Evolutionary conservation across 2,797 vertebrate genomes (phyloP).

Genomic region (Passerculus sandwichensis): DNA sequence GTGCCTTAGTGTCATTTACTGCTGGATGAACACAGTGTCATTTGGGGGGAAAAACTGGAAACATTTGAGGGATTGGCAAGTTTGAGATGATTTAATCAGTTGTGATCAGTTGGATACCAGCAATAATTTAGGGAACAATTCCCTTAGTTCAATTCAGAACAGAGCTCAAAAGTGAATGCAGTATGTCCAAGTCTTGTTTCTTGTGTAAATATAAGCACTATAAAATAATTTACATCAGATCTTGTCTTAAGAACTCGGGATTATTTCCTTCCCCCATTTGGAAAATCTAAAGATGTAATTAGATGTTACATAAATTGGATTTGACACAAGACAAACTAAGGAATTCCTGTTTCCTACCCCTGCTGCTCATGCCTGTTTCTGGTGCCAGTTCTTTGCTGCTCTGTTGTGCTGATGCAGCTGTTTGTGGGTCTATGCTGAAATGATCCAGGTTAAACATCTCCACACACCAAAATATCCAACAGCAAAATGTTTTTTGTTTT

Average conservation of each 20-base stretch:
- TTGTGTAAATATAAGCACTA: not conserved
- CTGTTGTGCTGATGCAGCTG: not conserved
- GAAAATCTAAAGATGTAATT: not conserved
- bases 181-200: not conserved
- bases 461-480: not conserved
- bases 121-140: not conserved
- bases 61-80: not conserved
- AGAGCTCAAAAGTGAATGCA: not conserved
- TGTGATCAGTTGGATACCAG: not conserved
- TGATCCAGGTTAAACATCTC: not conserved
- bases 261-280: not conserved
- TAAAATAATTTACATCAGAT: not conserved
- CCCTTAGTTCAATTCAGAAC: not conserved
- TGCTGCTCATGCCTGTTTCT: not conserved
- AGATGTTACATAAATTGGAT: constrained; percentile 6
- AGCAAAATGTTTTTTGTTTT: not conserved
- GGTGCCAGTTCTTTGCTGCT: not conserved
- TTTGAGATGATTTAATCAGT: not conserved
- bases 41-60: not conserved
- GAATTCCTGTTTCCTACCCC: not conserved
- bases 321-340: not conserved
- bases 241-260: not conserved
- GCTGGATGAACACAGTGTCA: not conserved
- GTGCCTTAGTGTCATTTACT: not conserved
- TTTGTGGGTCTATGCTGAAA: not conserved